These are phyloP conservation scores for Sinelater perroti DNA, from an alignment of 2,888 invertebrate genomes.

Conservation along the genomic window DNA sequence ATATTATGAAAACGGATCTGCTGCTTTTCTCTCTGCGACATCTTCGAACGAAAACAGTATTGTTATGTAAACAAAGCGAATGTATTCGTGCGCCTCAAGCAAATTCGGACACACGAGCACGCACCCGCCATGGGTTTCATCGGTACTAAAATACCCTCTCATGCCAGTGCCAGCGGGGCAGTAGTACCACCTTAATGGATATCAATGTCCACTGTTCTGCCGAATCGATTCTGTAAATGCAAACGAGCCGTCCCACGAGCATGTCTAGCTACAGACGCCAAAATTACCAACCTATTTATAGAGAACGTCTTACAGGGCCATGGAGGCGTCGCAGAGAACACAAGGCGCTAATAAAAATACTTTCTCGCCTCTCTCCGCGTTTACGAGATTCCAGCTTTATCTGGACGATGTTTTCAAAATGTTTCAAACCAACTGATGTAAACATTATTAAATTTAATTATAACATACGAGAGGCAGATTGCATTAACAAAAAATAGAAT, in stretches of 20 bases:
- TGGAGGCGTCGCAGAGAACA: constrained; percentile 1
- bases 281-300: constrained; percentile 20
- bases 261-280: constrained; percentile 1
- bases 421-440: too few species aligned
- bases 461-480: too few species aligned
- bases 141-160: constrained; percentile 3
- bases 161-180: neutral
- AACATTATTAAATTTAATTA: too few species aligned
- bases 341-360: constrained; percentile 9
- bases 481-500: too few species aligned
- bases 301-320: neutral
- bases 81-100: neutral
- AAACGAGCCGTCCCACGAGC: neutral
- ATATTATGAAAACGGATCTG: constrained; percentile 75
- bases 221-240: neutral
- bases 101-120: constrained; percentile 1
- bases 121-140: neutral
- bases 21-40: constrained; percentile 72
- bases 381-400: too few species aligned
- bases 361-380: neutral
- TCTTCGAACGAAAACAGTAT: constrained; percentile 49
- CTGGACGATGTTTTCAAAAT: too few species aligned
- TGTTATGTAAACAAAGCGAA: neutral
- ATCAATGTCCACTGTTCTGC: neutral
- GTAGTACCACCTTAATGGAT: neutral